phyloP scores from a whole-genome alignment of 2,113 vertebrate species.

The Xyliphius kryptos region DNA sequence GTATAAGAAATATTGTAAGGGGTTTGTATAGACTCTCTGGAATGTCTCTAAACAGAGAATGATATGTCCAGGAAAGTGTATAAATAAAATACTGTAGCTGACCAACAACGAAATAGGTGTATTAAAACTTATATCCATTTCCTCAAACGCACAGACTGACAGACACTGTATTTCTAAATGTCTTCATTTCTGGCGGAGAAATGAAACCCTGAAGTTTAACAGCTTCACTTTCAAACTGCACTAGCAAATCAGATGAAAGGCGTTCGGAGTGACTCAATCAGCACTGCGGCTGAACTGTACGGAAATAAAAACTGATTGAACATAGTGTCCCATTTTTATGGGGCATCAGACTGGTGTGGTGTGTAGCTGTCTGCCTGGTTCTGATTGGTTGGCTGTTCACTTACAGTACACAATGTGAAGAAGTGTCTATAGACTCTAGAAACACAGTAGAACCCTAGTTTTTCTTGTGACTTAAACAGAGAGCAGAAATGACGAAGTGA shows the following conservation, averaged over 20 bases:
- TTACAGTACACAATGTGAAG: slow-evolving; percentile 3
- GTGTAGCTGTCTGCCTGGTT: slow-evolving; percentile 4
- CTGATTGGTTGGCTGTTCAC: background rate
- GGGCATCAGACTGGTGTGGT: background rate
- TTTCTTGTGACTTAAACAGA: no score
- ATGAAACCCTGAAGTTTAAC: slow-evolving; percentile 11
- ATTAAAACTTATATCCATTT: no score
- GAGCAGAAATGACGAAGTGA: no score
- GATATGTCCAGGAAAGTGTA: no score
- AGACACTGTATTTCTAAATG: no score
- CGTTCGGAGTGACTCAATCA: background rate
- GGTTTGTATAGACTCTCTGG: no score
- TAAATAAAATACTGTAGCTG: no score
- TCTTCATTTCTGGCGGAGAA: no score
- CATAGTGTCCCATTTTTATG: slow-evolving; percentile 8
- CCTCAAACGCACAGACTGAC: no score
- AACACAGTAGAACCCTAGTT: background rate
- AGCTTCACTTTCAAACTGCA: slow-evolving; percentile 49
- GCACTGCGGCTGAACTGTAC: background rate
- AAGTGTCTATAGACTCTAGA: background rate
- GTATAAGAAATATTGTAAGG: no score
- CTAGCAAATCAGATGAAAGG: slow-evolving; percentile 13
- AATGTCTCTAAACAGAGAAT: no score
- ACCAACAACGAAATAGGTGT: no score
- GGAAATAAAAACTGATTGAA: slow-evolving; percentile 4